A percentile compares a stretch with the other conserved stretches of the same genome.
These are phyloP conservation scores for Anagrus nilaparvatae DNA, from an alignment of 1,140 invertebrate species.

Conservation along the genomic window DNA sequence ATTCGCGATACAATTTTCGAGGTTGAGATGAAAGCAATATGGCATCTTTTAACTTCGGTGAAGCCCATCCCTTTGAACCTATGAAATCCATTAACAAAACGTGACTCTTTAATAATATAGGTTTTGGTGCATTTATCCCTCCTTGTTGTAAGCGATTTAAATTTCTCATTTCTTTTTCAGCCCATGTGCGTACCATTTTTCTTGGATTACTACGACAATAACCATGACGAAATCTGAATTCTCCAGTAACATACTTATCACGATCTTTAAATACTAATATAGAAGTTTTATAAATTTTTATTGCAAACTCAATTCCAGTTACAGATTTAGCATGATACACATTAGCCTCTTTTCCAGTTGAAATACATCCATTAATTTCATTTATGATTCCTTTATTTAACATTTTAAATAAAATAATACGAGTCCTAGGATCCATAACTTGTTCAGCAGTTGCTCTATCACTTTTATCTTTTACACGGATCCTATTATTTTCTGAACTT, in stretches of 20 bases:
- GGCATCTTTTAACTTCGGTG: conserved; percentile 77
- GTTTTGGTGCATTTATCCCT: conserved; percentile 74
- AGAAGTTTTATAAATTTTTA: conserved; percentile 97
- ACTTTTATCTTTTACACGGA: conserved; percentile 81
- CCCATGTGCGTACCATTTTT: conserved; percentile 97
- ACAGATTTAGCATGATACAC: conserved; percentile 88
- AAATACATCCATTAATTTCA: conserved; percentile 92
- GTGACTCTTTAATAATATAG: conserved; percentile 77
- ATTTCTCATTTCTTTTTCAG: conserved; percentile 97
- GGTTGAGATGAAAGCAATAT: conserved; percentile 57
- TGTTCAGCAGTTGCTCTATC: conserved; percentile 94
- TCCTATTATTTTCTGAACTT: conserved; percentile 55
- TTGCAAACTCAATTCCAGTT: conserved; percentile 58
- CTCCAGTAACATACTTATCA: conserved; percentile 94
- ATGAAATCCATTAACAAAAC: conserved; percentile 94
- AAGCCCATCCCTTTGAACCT: conserved; percentile 81
- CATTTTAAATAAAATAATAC: conserved; percentile 92
- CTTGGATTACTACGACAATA: conserved; percentile 90
- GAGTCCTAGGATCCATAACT: conserved; percentile 90
- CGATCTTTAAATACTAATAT: conserved; percentile 94
- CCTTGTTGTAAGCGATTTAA: conserved; percentile 69
- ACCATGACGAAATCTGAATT: conserved; percentile 89
- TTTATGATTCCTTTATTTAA: conserved; percentile 71
- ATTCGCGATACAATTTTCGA: conserved; percentile 76
- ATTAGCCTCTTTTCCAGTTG: conserved; percentile 96